Percentiles rank a stretch among this genome's conserved stretches.
Evolutionary conservation across 2,113 vertebrate genomes (phyloP).

Genomic region (Jaculus jaculus): DNA sequence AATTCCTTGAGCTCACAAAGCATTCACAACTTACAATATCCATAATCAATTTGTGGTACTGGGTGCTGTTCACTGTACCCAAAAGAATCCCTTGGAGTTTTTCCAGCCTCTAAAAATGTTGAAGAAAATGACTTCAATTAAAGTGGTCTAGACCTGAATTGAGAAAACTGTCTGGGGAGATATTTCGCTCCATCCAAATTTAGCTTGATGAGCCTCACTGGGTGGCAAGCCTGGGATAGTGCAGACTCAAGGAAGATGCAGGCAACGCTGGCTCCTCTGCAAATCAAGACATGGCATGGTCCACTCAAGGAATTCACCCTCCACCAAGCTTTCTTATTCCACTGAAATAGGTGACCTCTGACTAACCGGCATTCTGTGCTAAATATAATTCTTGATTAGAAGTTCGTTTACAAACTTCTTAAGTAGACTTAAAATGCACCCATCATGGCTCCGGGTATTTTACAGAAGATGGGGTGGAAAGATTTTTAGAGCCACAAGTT

Average conservation of each 20-base stretch:
- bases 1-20: constrained; percentile 12
- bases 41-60: neutral
- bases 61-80: constrained; percentile 11
- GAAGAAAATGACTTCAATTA: constrained; percentile 53
- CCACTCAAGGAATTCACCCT: neutral
- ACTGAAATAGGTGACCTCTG: neutral
- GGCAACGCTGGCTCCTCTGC: neutral
- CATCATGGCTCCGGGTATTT: too few species aligned
- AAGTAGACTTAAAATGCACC: too few species aligned
- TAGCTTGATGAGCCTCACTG: neutral
- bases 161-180: constrained; percentile 34
- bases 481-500: too few species aligned
- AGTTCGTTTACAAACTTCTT: too few species aligned
- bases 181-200: neutral
- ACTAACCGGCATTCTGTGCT: neutral
- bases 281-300: neutral
- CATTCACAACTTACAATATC: constrained; percentile 14
- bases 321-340: neutral
- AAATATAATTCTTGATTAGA: neutral
- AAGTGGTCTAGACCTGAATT: constrained; percentile 33
- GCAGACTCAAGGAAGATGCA: neutral
- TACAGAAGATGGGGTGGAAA: too few species aligned
- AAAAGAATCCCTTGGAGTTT: constrained; percentile 18
- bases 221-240: neutral
- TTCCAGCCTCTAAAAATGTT: constrained; percentile 25